Percentiles rank a stretch among this genome's conserved stretches.
Conservation (phyloP, 2,888 invertebrate genomes). For the Chamaedrilus cognettii region DNA sequence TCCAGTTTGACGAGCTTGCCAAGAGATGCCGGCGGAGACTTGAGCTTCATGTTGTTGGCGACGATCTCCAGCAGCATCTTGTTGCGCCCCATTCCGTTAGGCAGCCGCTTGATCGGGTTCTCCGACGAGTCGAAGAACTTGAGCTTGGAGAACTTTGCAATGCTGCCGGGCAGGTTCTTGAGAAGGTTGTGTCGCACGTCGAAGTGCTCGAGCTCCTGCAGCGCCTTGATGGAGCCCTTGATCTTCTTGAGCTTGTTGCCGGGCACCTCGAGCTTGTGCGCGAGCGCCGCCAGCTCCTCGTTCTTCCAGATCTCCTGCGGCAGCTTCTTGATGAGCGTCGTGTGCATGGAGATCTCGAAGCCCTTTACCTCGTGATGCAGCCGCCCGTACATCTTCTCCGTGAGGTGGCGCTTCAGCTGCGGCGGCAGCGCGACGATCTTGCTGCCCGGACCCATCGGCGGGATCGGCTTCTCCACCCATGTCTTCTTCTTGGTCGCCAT, state of each 20-base stretch:
- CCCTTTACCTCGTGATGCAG: slow-evolving; percentile 28
- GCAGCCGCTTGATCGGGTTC: slow-evolving; percentile 52
- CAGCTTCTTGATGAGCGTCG: slow-evolving; percentile 41
- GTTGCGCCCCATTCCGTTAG: slow-evolving; percentile 54
- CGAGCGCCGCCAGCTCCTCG: slow-evolving; percentile 50
- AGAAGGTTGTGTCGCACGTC: slow-evolving; percentile 52
- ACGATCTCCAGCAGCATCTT: slow-evolving; percentile 40
- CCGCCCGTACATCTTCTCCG: slow-evolving; percentile 39
- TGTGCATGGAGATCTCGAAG: slow-evolving; percentile 36
- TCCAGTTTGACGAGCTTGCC: slow-evolving; percentile 48
- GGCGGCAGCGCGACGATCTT: slow-evolving; percentile 54
- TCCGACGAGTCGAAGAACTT: slow-evolving; percentile 49
- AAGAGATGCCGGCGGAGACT: slow-evolving; percentile 53
- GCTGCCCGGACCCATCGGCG: slow-evolving; percentile 57
- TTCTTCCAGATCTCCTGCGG: slow-evolving; percentile 55
- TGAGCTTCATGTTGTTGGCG: slow-evolving; percentile 44
- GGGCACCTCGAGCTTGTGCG: slow-evolving; percentile 48
- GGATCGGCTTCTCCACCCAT: slow-evolving; percentile 52
- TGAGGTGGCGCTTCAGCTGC: slow-evolving; percentile 49
- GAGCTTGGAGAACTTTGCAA: slow-evolving; percentile 47
- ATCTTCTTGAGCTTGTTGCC: slow-evolving; percentile 55
- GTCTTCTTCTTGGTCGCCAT: neutral
- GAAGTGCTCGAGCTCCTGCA: slow-evolving; percentile 47
- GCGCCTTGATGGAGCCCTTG: slow-evolving; percentile 46
- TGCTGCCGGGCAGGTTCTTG: slow-evolving; percentile 46